phyloP scores from a whole-genome alignment of 2,113 vertebrate genomes.

The Malurus melanocephalus region DNA sequence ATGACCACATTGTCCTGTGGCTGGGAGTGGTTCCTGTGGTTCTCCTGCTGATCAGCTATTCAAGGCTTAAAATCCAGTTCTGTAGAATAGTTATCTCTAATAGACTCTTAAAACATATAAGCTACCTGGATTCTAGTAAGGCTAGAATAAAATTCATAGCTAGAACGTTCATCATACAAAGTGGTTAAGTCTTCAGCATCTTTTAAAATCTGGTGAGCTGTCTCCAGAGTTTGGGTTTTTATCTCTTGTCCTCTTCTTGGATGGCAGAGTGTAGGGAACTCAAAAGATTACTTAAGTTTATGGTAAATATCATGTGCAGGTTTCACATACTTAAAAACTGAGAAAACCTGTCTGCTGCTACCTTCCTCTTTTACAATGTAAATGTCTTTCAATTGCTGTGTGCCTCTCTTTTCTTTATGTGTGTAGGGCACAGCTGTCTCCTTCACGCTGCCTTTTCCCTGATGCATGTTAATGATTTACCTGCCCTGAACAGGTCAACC shows the following conservation, averaged over 20 bases:
- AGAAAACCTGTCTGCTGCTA: neutral
- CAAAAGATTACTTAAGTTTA: neutral
- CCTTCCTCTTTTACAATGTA: neutral
- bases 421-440: neutral
- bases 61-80: neutral
- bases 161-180: neutral
- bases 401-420: neutral
- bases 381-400: neutral
- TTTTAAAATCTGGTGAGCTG: neutral
- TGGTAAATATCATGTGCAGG: neutral
- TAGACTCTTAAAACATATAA: neutral
- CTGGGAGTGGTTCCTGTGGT: neutral
- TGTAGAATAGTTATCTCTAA: neutral
- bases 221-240: neutral
- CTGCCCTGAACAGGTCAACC: neutral
- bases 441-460: neutral
- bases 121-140: neutral
- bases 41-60: neutral
- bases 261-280: neutral
- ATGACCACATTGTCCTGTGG: neutral
- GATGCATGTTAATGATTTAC: slow-evolving; percentile 49
- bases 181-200: neutral
- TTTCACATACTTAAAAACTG: neutral
- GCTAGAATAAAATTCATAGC: too few relatives aligned
- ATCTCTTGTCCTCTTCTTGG: neutral